Evolutionary conservation across 2,888 invertebrate genomes (phyloP).

Genomic region (Athetis lepigone): DNA sequence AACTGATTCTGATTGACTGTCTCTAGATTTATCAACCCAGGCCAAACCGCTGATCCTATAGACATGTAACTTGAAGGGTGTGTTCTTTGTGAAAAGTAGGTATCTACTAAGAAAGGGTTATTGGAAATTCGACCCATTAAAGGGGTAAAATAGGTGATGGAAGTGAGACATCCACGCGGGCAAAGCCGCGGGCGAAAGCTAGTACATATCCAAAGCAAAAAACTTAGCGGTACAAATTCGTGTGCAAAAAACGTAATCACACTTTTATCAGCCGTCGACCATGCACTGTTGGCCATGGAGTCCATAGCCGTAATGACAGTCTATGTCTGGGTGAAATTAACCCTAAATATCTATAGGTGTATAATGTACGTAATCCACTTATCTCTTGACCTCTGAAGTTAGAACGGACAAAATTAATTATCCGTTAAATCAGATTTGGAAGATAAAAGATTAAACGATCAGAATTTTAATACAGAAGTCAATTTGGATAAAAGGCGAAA

Average conservation of each 20-base stretch:
- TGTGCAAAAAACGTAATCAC: background rate
- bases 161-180: too few relatives aligned
- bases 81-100: too few relatives aligned
- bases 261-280: constrained; percentile 18
- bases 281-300: background rate
- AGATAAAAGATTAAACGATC: background rate
- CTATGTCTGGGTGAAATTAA: constrained; percentile 4
- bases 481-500: background rate
- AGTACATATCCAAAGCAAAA: background rate
- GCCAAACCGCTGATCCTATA: too few relatives aligned
- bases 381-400: background rate
- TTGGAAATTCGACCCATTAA: too few relatives aligned
- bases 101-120: too few relatives aligned
- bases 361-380: background rate
- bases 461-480: background rate
- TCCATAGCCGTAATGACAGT: background rate
- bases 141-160: too few relatives aligned
- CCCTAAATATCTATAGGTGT: background rate
- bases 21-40: too few relatives aligned
- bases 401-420: background rate
- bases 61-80: too few relatives aligned
- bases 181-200: too few relatives aligned
- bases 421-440: background rate
- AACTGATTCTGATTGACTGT: too few relatives aligned
- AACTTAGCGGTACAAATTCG: background rate